phyloP scores from a whole-genome alignment of 2,888 invertebrate species.

The Heliconius aoede region DNA sequence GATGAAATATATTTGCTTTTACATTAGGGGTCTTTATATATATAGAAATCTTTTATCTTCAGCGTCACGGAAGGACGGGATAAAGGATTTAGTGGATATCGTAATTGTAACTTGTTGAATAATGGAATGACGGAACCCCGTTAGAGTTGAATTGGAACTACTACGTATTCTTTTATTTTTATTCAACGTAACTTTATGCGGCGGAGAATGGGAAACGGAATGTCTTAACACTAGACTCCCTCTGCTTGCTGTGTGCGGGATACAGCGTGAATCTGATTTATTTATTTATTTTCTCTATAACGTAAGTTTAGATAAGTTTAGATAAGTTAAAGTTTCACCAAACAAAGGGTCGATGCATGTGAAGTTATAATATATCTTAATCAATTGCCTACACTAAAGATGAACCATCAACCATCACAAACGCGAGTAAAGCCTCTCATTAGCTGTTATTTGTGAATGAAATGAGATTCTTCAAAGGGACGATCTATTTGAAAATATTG shows the following conservation, averaged over 20 bases:
- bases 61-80: not conserved
- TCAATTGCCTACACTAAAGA: slow-evolving; percentile 2
- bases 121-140: not conserved
- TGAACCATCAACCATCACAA: slow-evolving; percentile 21
- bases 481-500: not conserved
- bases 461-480: slow-evolving; percentile 13
- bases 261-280: too few relatives aligned
- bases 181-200: too few relatives aligned
- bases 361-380: slow-evolving; percentile 16
- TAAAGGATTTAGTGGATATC: not conserved
- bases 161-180: too few relatives aligned
- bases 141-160: too few relatives aligned
- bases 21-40: not conserved
- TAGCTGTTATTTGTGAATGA: slow-evolving; percentile 23
- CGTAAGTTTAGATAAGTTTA: not conserved
- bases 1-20: not conserved
- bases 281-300: not conserved
- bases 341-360: slow-evolving; percentile 6
- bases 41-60: not conserved
- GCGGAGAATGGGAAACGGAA: too few relatives aligned
- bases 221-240: too few relatives aligned
- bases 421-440: slow-evolving; percentile 16
- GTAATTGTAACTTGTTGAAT: not conserved
- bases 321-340: not conserved
- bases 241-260: too few relatives aligned